Evolutionary conservation across 2,888 invertebrate species (phyloP).

Genomic region (Rhogogaster chlorosoma): DNA sequence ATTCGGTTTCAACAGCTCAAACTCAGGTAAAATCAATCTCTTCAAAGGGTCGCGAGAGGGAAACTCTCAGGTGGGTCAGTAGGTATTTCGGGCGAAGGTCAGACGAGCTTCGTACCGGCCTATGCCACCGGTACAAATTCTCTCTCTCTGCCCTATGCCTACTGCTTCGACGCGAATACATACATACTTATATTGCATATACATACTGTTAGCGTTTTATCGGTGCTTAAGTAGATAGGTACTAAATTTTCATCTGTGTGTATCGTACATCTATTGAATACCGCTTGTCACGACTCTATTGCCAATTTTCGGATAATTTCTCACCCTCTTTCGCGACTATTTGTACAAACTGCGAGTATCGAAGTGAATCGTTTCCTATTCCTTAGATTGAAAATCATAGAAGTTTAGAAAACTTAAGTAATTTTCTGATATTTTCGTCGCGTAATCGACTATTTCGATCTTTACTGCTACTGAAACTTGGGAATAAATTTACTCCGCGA

Average conservation of each 20-base stretch:
- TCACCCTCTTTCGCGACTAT: background rate
- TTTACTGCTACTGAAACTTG: background rate
- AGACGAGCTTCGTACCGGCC: slow-evolving; percentile 38
- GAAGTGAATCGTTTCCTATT: background rate
- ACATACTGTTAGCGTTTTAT: background rate
- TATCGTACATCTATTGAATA: background rate
- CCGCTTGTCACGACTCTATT: background rate
- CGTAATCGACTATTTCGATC: background rate
- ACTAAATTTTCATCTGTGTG: background rate
- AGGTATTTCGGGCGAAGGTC: slow-evolving; percentile 49
- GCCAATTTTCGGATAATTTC: background rate
- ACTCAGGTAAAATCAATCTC: slow-evolving; percentile 33
- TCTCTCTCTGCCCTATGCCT: background rate
- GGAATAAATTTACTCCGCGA: background rate
- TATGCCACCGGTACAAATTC: slow-evolving; percentile 37
- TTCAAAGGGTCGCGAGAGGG: slow-evolving; percentile 15
- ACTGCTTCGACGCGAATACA: background rate
- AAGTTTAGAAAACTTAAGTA: too few relatives aligned
- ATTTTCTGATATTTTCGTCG: background rate
- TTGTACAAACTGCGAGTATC: background rate
- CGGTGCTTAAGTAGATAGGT: background rate
- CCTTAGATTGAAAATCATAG: background rate
- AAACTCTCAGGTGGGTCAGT: slow-evolving; percentile 41
- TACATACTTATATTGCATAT: background rate
- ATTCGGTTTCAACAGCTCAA: background rate